Base-by-base conservation (phyloP, 2,888 invertebrate genomes). In the Ernsta delagoae region DNA sequence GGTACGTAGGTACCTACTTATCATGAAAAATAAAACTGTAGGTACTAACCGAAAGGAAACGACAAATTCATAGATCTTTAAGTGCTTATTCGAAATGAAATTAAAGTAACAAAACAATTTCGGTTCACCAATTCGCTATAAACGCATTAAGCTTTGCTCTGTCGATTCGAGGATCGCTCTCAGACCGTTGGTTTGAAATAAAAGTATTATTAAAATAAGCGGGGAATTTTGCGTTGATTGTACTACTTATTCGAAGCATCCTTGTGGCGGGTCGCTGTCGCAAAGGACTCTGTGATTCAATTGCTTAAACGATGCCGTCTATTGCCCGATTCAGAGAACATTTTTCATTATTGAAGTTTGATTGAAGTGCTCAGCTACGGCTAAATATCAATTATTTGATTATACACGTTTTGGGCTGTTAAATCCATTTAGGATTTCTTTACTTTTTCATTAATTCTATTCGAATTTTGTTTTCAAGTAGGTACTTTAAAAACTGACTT, bases 131-230 rank as follows among this genome's bases (percentile, higher is more conserved):
- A 68, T 68, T 57, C 62, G 57, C 50, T 41, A 24, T 68, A 68
- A 62, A 68, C 50, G 59, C 34, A 57, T 57, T 68, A 59, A 57
- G 50, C 62, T 53, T 39, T 12, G 63, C 50, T 48, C 63, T 41
- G 59, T 54, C 63, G 64, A 56, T 62, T 62, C 31, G 36, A 68
- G 57, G 62, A 68, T 53, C 41, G 57, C 68, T 68, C 62, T 62
- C 68, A 62, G 68, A 62, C 61, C 56, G 57, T 57, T 41, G 63
- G 59, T 48, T 69, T 59, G 59, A 69, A 69, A 63, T 69, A 63
- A 69, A 69, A 62, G 62, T 59, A 59, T 59, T 65, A 65, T 65
- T 65, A 65, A 59, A 59, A 45, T 50, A 48, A 59, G 65, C 65
- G 57, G 50, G 50, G 59, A 41, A 62, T 50, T 62, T 59, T 59